phyloP scores from a whole-genome alignment of 2,888 invertebrate species.

The Drosophila niveifrons region DNA sequence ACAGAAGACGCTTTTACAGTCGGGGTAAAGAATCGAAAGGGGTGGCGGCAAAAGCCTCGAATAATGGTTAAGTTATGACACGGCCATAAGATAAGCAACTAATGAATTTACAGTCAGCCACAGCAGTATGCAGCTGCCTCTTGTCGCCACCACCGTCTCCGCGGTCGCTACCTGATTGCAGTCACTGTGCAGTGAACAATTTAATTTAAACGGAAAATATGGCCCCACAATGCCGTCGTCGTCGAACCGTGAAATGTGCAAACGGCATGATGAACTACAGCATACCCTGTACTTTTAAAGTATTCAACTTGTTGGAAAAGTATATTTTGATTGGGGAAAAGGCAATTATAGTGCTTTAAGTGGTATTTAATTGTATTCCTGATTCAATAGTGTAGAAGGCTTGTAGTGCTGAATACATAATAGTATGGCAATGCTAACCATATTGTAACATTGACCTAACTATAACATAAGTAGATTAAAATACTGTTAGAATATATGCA shows the following conservation, averaged over 20 bases:
- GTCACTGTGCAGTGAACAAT: slow-evolving; percentile 73
- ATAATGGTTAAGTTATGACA: slow-evolving; percentile 43
- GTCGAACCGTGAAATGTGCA: slow-evolving; percentile 33
- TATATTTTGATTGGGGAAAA: too few relatives aligned
- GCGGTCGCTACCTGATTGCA: slow-evolving; percentile 43
- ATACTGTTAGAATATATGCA: too few relatives aligned
- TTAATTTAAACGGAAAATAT: slow-evolving; percentile 78
- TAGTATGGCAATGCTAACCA: too few relatives aligned
- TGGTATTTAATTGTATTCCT: too few relatives aligned
- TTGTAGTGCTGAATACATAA: too few relatives aligned
- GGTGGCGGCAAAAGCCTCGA: slow-evolving; percentile 1
- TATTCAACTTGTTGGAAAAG: too few relatives aligned
- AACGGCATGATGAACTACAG: not conserved
- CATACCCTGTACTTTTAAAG: slow-evolving; percentile 16
- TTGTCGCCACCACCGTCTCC: not conserved
- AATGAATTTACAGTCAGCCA: slow-evolving; percentile 57
- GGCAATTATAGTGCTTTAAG: too few relatives aligned
- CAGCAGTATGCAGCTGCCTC: slow-evolving; percentile 18
- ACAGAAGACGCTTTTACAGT: not conserved
- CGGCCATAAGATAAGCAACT: slow-evolving; percentile 41
- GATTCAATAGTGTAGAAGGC: too few relatives aligned
- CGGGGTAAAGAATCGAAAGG: not conserved
- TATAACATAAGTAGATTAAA: too few relatives aligned
- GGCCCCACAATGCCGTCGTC: slow-evolving; percentile 48
- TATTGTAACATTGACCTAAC: too few relatives aligned